Evolutionary conservation across 2,797 vertebrate species (phyloP).

Genomic region (Enteromius unitaeniatus): DNA sequence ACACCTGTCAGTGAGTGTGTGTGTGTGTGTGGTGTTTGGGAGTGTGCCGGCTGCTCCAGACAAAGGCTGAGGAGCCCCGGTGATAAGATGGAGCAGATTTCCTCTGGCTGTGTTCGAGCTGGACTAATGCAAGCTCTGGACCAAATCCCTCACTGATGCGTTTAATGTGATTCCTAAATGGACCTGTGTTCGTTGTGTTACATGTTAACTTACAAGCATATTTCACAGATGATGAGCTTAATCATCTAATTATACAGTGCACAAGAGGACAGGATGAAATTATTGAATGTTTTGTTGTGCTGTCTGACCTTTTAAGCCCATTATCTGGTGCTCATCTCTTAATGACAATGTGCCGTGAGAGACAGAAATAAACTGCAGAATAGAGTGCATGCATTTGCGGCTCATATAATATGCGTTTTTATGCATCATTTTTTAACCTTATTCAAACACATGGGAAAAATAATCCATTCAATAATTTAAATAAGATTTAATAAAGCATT

Average conservation of each 20-base stretch:
- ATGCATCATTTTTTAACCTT: not conserved
- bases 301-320: constrained; percentile 23
- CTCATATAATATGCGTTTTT: not conserved
- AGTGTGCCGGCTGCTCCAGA: constrained; percentile 47
- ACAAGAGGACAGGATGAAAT: not conserved
- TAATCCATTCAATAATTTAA: not conserved
- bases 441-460: not conserved
- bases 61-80: constrained; percentile 44
- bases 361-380: constrained; percentile 17
- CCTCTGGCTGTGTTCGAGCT: constrained; percentile 44
- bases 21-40: constrained; percentile 52
- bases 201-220: constrained; percentile 18
- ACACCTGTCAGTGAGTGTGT: not conserved
- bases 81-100: constrained; percentile 58
- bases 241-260: not conserved
- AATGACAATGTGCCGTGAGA: not conserved
- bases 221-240: constrained; percentile 25
- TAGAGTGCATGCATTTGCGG: not conserved
- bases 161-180: constrained; percentile 50
- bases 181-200: constrained; percentile 10
- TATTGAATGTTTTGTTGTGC: not conserved
- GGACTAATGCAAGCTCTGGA: constrained; percentile 41
- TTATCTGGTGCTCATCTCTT: constrained; percentile 3
- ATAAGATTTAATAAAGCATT: not conserved
- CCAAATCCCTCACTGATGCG: constrained; percentile 29